phyloP scores from a whole-genome alignment of 2,888 invertebrate species.

The Dryocosmus kuriphilus region DNA sequence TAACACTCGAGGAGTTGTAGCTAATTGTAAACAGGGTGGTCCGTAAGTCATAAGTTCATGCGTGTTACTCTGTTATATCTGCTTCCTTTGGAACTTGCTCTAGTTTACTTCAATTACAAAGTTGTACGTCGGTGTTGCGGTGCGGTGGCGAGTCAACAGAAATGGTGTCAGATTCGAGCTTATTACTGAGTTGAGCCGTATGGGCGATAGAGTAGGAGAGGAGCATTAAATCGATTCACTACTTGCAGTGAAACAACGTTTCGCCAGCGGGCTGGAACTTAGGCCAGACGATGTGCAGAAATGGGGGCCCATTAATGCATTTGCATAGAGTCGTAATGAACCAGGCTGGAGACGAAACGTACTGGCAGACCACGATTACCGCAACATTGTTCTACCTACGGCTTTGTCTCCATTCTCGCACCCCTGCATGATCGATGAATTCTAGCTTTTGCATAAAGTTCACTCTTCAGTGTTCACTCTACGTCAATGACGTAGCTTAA shows the following conservation, averaged over 20 bases:
- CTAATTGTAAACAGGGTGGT: slow-evolving; percentile 48
- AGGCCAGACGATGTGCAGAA: slow-evolving; percentile 45
- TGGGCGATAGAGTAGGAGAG: slow-evolving; percentile 14
- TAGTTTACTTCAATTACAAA: slow-evolving; percentile 56
- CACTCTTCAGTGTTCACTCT: slow-evolving; percentile 2
- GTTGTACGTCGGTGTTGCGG: slow-evolving; percentile 47
- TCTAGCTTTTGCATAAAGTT: slow-evolving; percentile 41
- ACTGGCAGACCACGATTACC: slow-evolving; percentile 45
- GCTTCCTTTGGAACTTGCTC: slow-evolving; percentile 45
- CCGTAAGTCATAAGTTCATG: not conserved
- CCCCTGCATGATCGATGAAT: slow-evolving; percentile 29
- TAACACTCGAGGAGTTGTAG: slow-evolving; percentile 46
- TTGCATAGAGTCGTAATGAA: slow-evolving; percentile 54
- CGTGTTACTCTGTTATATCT: not conserved
- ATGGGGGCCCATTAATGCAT: slow-evolving; percentile 54
- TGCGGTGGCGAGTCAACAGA: slow-evolving; percentile 46
- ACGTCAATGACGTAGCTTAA: slow-evolving; percentile 8
- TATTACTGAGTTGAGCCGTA: slow-evolving; percentile 46
- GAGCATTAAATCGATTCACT: slow-evolving; percentile 55
- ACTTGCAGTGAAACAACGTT: slow-evolving; percentile 41
- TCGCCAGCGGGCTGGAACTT: slow-evolving; percentile 45
- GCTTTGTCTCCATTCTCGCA: slow-evolving; percentile 41
- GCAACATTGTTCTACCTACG: slow-evolving; percentile 49
- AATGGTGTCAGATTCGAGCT: slow-evolving; percentile 54
- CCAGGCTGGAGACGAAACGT: slow-evolving; percentile 38